A percentile compares a stretch with the other conserved stretches of the same genome.
Conservation (phyloP, 2,797 vertebrate genomes). For the Myiotriccus ornatus region DNA sequence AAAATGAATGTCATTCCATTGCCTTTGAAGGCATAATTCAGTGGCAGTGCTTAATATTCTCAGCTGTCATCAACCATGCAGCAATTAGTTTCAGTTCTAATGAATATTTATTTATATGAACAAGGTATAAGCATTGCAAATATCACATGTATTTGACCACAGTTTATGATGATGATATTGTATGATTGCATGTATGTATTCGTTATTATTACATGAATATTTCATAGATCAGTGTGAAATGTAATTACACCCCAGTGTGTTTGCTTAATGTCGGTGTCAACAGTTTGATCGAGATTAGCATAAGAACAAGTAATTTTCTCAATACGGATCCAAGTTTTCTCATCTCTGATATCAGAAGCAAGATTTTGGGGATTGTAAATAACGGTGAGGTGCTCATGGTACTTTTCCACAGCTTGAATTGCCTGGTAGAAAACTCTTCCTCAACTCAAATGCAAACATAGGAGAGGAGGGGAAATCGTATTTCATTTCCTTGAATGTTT, state of each 20-base stretch:
- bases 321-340: neutral
- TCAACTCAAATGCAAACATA: neutral
- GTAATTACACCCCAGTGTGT: constrained; percentile 38
- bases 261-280: constrained; percentile 45
- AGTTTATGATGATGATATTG: constrained; percentile 53
- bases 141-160: constrained; percentile 37
- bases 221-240: constrained; percentile 48
- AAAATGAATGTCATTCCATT: constrained; percentile 24
- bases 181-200: constrained; percentile 54
- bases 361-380: neutral
- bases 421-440: neutral
- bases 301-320: constrained; percentile 8
- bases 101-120: constrained; percentile 59
- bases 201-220: constrained; percentile 54
- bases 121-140: constrained; percentile 55
- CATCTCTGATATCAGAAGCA: neutral
- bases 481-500: neutral
- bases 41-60: constrained; percentile 21
- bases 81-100: constrained; percentile 39
- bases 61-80: neutral
- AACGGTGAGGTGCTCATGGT: neutral
- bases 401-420: neutral
- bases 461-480: accelerated
- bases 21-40: constrained; percentile 28
- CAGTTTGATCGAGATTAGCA: constrained; percentile 13